Conservation (phyloP, 2,113 vertebrate species). For the Oceanodroma tethys region DNA sequence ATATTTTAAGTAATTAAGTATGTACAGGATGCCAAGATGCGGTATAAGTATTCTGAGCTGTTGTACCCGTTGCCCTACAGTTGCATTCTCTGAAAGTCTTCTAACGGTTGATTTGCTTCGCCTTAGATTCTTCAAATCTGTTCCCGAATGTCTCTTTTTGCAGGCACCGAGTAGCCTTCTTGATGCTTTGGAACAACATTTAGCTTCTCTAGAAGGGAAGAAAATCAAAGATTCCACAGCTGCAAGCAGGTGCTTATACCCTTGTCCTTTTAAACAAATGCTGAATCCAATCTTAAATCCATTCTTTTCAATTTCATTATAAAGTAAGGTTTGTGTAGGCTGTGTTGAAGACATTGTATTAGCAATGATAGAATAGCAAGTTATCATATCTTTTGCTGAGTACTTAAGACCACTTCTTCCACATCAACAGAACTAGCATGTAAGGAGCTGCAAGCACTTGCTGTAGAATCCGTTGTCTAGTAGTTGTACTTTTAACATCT, state of each 20-base stretch:
- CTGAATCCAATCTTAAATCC: not conserved
- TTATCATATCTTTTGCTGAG: not conserved
- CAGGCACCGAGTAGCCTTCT: slow-evolving; percentile 97
- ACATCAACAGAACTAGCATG: not conserved
- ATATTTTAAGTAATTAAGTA: not conserved
- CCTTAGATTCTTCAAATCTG: not conserved
- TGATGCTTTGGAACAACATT: slow-evolving; percentile 97
- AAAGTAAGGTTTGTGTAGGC: not conserved
- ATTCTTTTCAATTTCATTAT: not conserved
- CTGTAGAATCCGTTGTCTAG: not conserved
- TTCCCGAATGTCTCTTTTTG: not conserved
- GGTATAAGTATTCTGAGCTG: not conserved
- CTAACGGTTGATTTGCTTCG: not conserved
- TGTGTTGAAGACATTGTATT: not conserved
- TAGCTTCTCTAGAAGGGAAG: slow-evolving; percentile 98
- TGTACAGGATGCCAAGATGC: not conserved
- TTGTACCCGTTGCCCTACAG: not conserved
- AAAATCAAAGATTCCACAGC: slow-evolving; percentile 98
- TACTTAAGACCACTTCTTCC: not conserved
- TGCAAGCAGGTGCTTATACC: slow-evolving; percentile 87
- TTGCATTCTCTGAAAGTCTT: not conserved
- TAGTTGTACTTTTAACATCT: not conserved
- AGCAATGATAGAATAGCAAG: not conserved
- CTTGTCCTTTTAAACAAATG: not conserved
- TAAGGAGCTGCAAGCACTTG: not conserved